Conservation (phyloP, 1,140 invertebrate genomes). For the Hylaeus anthracinus region DNA sequence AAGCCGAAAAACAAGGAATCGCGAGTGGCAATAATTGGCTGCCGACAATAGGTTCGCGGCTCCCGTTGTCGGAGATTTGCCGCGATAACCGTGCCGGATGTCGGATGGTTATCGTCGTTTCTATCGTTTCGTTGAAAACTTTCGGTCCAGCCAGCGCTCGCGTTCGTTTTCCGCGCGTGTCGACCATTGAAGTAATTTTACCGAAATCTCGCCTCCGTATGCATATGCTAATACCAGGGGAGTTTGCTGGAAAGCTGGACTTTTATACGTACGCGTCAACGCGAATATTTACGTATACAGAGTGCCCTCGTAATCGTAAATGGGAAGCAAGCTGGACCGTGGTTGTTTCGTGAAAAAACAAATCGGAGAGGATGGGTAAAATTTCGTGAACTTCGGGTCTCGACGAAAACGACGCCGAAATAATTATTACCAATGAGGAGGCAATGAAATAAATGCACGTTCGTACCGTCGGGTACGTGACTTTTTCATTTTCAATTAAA, state of each 20-base stretch:
- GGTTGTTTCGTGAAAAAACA: too few species aligned
- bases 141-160: background rate
- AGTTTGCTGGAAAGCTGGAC: slow-evolving; percentile 15
- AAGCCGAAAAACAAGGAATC: slow-evolving; percentile 23
- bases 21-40: slow-evolving; percentile 13
- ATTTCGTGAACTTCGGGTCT: too few species aligned
- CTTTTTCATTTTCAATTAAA: too few species aligned
- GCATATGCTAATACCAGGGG: slow-evolving; percentile 46
- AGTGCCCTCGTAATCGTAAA: too few species aligned
- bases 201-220: slow-evolving; percentile 41
- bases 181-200: slow-evolving; percentile 40
- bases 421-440: too few species aligned
- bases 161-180: slow-evolving; percentile 1
- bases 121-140: background rate
- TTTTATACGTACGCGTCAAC: slow-evolving; percentile 28
- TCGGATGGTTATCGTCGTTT: slow-evolving; percentile 41
- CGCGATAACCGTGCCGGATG: slow-evolving; percentile 21
- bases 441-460: too few species aligned
- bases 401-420: too few species aligned
- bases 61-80: slow-evolving; percentile 18
- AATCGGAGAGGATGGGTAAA: too few species aligned
- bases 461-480: too few species aligned
- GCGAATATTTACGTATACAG: too few species aligned
- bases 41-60: slow-evolving; percentile 19
- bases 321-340: too few species aligned